Conservation (phyloP, 2,888 invertebrate species). For the Callosobruchus maculatus region DNA sequence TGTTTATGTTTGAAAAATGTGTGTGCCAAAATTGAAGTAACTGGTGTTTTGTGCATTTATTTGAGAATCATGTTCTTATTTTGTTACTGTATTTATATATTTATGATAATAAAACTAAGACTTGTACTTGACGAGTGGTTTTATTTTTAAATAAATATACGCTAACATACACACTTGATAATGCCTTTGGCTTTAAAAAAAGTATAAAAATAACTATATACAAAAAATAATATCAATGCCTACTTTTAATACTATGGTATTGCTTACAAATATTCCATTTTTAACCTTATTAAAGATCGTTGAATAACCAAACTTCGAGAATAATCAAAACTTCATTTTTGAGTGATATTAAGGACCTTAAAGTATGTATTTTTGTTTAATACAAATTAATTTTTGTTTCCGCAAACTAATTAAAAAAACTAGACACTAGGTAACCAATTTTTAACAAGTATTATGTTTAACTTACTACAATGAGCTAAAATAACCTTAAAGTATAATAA, state of each 20-base stretch:
- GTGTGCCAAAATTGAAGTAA: too few relatives aligned
- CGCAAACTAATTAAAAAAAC: too few relatives aligned
- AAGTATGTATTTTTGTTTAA: too few relatives aligned
- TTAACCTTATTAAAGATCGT: too few relatives aligned
- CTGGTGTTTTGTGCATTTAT: neutral
- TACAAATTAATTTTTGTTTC: too few relatives aligned
- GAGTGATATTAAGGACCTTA: too few relatives aligned
- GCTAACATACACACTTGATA: conserved; percentile 9
- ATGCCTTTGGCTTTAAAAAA: conserved; percentile 9
- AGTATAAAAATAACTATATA: neutral
- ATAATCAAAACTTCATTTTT: too few relatives aligned
- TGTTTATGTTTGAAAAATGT: too few relatives aligned
- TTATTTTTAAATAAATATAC: conserved; percentile 1
- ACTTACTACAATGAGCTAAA: neutral
- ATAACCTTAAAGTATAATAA: neutral
- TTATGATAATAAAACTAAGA: neutral
- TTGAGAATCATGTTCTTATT: neutral
- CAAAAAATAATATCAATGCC: neutral
- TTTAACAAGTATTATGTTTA: neutral
- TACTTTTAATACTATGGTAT: too few relatives aligned
- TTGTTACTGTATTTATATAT: neutral
- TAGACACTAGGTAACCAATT: neutral
- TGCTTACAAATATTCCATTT: too few relatives aligned
- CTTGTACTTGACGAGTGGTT: conserved; percentile 22
- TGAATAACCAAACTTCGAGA: too few relatives aligned